Percentiles rank a stretch among this genome's conserved stretches.
phyloP scores from a whole-genome alignment of 2,113 vertebrate species.

The Centrocercus urophasianus region DNA sequence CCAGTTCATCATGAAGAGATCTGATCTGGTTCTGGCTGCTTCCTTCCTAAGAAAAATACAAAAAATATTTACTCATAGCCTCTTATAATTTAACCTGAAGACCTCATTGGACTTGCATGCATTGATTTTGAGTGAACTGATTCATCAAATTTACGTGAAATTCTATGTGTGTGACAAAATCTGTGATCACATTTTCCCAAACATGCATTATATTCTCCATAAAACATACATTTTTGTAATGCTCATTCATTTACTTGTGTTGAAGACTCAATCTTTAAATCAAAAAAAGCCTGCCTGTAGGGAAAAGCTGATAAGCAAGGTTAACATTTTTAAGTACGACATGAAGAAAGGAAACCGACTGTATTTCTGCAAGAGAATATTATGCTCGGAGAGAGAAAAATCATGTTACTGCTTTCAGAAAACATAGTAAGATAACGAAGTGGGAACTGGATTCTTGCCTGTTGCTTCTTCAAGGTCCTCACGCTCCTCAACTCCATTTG shows the following conservation, averaged over 20 bases:
- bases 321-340: neutral
- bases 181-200: neutral
- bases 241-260: neutral
- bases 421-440: neutral
- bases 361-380: neutral
- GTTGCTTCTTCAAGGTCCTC: conserved; percentile 82
- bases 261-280: neutral
- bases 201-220: neutral
- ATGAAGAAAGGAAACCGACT: neutral
- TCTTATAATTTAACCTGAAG: neutral
- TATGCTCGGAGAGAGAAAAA: neutral
- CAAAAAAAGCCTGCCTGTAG: neutral
- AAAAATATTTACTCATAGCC: conserved; percentile 1
- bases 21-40: conserved; percentile 83
- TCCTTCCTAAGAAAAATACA: conserved; percentile 79
- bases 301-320: neutral
- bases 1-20: conserved; percentile 81
- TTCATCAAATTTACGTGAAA: neutral
- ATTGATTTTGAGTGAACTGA: neutral
- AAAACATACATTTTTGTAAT: neutral
- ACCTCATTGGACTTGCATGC: neutral
- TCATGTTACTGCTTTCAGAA: neutral
- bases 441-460: conserved; percentile 64
- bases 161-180: neutral
- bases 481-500: conserved; percentile 83